Percentiles rank a stretch among this genome's conserved stretches.
These are phyloP conservation scores for Aurelia sp. DNA, from an alignment of 30 jellyfish, hydroid and myxozoan species.

Conservation along the genomic window DNA sequence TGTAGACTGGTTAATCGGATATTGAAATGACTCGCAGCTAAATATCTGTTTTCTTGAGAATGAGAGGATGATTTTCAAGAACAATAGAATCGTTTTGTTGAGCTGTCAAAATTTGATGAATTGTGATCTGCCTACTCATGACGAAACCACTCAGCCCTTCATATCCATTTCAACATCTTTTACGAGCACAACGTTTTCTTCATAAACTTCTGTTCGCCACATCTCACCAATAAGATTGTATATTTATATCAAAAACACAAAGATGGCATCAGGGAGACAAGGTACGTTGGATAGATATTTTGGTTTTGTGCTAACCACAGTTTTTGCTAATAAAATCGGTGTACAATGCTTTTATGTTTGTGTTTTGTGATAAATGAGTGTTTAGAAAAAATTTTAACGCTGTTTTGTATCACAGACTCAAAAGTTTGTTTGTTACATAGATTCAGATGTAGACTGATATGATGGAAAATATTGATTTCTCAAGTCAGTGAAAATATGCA, in stretches of 20 bases:
- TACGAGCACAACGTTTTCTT: too few relatives aligned
- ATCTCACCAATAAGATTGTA: neutral
- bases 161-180: neutral
- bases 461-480: too few relatives aligned
- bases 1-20: too few relatives aligned
- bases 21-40: neutral
- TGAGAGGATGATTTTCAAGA: neutral
- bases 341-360: too few relatives aligned
- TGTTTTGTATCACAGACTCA: too few relatives aligned
- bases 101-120: constrained; percentile 21
- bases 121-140: neutral
- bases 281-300: neutral
- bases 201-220: constrained; percentile 6
- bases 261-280: constrained; percentile 24
- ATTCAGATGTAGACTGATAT: too few relatives aligned
- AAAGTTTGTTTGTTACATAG: too few relatives aligned
- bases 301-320: neutral
- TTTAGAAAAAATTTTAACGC: too few relatives aligned
- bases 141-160: neutral
- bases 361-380: too few relatives aligned
- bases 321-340: too few relatives aligned
- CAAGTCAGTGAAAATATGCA: too few relatives aligned
- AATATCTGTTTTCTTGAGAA: neutral
- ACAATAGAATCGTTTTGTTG: neutral
- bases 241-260: neutral